Base-by-base conservation (phyloP, 2,888 invertebrate genomes). In the Yponomeuta sedellus region DNA sequence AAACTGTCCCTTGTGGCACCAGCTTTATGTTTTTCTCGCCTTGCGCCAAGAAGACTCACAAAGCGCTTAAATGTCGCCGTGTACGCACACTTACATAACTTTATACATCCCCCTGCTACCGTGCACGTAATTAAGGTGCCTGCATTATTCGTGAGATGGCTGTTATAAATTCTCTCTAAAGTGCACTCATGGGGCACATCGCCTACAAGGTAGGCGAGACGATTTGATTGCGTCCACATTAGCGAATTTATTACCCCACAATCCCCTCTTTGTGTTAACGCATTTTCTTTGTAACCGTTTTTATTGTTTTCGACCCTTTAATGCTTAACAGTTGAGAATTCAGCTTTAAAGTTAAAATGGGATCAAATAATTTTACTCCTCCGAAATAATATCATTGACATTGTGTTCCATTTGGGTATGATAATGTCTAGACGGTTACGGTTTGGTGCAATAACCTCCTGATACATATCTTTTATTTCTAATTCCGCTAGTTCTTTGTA, bases 71-170 rank as follows among this genome's bases (percentile, higher is more conserved):
- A 52, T 12, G 16, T 52, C 16, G 0, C 44, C 16, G 2, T 52
- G 3, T 52, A 52, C 16, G 16, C 44, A 2, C 12, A 52, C 16
- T 4, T 52, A 16, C 16, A 12, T 16, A 16, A 16, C 12, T 16
- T 3, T 4, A 52, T 52, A 52, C 16, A 52, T 16, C 44, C 44
- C 44, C 16, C n/a, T n/a, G 44, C 44, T 52, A 52, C 16, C 5
- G 44, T 52, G 44, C 44, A 52, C 44, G 16, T 52, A 52, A 52
- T 52, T 52, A 52, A 52, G 44, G 44, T 52, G 44, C 44, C 44
- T 52, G 16, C 44, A 52, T 52, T 52, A 52, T 52, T 52, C 44
- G 44, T 52, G 44, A 52, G 44, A 52, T 52, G 44, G 16, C 44
- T 52, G 44, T 52, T 52, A 52, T 52, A 52, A 52, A 52, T 52